Evolutionary conservation across 2,797 vertebrate genomes (phyloP), one percentile per base, ranked within the genome.

Genomic region (Sebastes vulpes): DNA sequence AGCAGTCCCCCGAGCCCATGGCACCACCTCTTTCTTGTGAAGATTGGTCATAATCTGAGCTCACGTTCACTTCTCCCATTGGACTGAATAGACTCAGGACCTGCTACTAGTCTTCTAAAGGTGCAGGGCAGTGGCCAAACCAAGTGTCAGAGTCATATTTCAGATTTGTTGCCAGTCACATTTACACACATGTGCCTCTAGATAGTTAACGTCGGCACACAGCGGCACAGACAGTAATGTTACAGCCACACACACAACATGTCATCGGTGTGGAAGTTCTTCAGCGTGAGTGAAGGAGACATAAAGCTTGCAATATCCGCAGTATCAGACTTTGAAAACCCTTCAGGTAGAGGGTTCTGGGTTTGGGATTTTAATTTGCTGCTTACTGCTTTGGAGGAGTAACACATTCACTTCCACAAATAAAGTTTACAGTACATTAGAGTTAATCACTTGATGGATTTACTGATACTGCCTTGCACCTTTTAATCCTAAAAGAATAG

Each of bases 401-500:
- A 26, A 59, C n/a, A 67, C 31, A 11, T 28, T 56, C 7, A 38
- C 65, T 57, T 72, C 38, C 28, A 64, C 14, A 60, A 57, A 76
- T 53, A n/a, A 9, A 66, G 6, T 32, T 58, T 56, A 64, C 50
- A 72, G 8, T 21, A 64, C 57, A 59, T n/a, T 28, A 60, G 31
- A 63, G 53, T 58, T 53, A 57, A 69, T 81, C 59, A 73, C 59
- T 50, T 50, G 12, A 29, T 31, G 42, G 11, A 48, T 26, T 63
- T 32, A 69, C 26, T 9, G 8, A 65, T 46, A 68, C 18, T 11
- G 28, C 14, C 5, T 11, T 38, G 4, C 23, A 29, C 14, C n/a
- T 67, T 59, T 59, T 76, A 73, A 73, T 76, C 58, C 80, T 65
- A 9, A 75, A 21, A 67, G 52, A 75, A 60, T 14, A 10, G 59